These are phyloP conservation scores for Calyptommatus sinebrachiatus DNA, from an alignment of 2,113 vertebrate genomes.

Conservation along the genomic window DNA sequence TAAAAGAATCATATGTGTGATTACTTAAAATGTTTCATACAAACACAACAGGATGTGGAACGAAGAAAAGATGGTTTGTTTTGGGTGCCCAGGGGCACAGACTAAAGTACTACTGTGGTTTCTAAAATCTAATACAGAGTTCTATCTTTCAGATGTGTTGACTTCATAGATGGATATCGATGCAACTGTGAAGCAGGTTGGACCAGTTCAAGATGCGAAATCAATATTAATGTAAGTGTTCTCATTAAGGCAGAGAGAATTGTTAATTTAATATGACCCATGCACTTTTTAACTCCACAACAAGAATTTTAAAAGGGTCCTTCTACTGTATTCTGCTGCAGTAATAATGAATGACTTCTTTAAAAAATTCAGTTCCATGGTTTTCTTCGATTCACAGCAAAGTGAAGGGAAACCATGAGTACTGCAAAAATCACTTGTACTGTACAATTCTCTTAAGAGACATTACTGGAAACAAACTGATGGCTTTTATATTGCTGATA, in stretches of 20 bases:
- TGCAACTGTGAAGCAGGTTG: constrained; percentile 77
- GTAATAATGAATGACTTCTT: not conserved
- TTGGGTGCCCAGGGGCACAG: not conserved
- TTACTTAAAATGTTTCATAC: too few relatives aligned
- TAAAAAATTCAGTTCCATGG: too few relatives aligned
- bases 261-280: constrained; percentile 2
- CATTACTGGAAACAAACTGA: too few relatives aligned
- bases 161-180: constrained; percentile 68
- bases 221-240: constrained; percentile 78
- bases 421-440: too few relatives aligned
- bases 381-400: too few relatives aligned
- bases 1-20: too few relatives aligned
- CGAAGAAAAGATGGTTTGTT: too few relatives aligned
- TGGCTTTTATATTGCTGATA: too few relatives aligned
- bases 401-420: too few relatives aligned
- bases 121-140: constrained; percentile 17
- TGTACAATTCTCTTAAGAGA: too few relatives aligned
- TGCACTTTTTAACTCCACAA: not conserved
- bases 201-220: constrained; percentile 76
- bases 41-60: not conserved
- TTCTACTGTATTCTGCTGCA: not conserved
- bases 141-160: constrained; percentile 74
- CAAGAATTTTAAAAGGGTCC: not conserved
- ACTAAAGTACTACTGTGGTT: not conserved
- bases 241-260: constrained; percentile 11